phyloP scores from a whole-genome alignment of 2,888 invertebrate genomes.

The Synergus itoensis region DNA sequence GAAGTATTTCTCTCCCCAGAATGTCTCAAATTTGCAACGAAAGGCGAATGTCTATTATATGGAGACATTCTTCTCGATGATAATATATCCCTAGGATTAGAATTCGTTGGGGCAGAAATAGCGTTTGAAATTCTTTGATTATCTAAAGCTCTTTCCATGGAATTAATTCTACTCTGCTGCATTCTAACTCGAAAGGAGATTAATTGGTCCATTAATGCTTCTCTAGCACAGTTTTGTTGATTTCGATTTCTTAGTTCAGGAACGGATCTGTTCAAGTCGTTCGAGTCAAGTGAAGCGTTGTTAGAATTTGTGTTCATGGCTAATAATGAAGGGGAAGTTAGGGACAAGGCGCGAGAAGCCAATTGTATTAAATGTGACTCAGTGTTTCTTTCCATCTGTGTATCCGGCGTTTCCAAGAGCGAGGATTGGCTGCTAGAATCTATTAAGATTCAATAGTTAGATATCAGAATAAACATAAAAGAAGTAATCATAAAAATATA shows the following conservation, averaged over 20 bases:
- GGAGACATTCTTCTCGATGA: conserved; percentile 48
- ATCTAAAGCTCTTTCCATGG: conserved; percentile 54
- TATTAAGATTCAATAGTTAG: conserved; percentile 43
- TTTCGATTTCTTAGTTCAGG: conserved; percentile 56
- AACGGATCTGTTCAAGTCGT: conserved; percentile 56
- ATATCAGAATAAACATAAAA: neutral
- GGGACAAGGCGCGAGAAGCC: conserved; percentile 42
- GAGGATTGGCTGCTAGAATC: conserved; percentile 27
- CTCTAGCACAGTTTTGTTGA: conserved; percentile 60
- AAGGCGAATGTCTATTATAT: conserved; percentile 63
- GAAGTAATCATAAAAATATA: neutral
- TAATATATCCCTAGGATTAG: conserved; percentile 41
- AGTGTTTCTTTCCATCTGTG: conserved; percentile 29
- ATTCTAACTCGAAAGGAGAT: conserved; percentile 61
- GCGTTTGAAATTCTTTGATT: conserved; percentile 6
- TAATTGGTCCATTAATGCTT: conserved; percentile 61
- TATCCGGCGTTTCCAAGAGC: conserved; percentile 46
- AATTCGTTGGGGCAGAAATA: conserved; percentile 18
- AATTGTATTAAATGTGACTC: conserved; percentile 45
- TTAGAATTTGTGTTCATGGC: conserved; percentile 22
- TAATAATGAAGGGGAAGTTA: conserved; percentile 35
- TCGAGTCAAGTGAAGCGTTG: conserved; percentile 41
- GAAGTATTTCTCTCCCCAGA: conserved; percentile 38
- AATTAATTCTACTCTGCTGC: conserved; percentile 60
- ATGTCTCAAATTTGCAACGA: conserved; percentile 54